These are phyloP conservation scores for Drosophila birchii DNA, from an alignment of 2,888 invertebrate species.

Conservation along the genomic window DNA sequence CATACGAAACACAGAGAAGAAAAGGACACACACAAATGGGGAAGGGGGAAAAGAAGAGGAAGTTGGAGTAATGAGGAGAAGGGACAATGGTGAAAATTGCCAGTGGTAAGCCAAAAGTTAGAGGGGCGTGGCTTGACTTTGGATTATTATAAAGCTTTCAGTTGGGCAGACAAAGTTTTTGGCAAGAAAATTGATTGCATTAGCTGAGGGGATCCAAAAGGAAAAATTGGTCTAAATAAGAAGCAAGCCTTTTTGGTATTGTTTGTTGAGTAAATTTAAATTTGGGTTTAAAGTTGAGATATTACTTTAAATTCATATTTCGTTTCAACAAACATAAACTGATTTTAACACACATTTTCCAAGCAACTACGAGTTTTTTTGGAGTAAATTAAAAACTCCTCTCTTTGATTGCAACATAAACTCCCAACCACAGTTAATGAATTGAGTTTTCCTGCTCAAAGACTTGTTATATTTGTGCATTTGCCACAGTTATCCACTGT, in stretches of 20 bases:
- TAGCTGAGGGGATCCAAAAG: slow-evolving; percentile 24
- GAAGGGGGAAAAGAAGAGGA: neutral
- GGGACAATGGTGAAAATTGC: slow-evolving; percentile 68
- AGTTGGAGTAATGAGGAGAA: neutral
- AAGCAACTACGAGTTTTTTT: neutral
- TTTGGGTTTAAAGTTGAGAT: neutral
- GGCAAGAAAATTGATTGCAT: slow-evolving; percentile 72
- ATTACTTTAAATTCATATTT: no score
- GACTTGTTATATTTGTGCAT: slow-evolving; percentile 3
- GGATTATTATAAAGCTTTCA: slow-evolving; percentile 47
- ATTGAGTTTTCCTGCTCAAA: slow-evolving; percentile 13
- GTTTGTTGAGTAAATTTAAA: neutral
- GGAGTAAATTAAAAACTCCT: neutral
- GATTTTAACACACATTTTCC: neutral
- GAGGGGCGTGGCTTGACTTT: slow-evolving; percentile 27
- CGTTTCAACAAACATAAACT: neutral
- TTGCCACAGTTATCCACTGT: slow-evolving; percentile 25
- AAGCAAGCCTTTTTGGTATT: slow-evolving; percentile 12
- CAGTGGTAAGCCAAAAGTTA: slow-evolving; percentile 53
- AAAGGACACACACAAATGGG: neutral
- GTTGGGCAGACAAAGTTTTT: slow-evolving; percentile 63
- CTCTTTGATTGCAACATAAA: neutral
- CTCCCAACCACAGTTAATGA: slow-evolving; percentile 5
- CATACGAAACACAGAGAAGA: slow-evolving; percentile 13
- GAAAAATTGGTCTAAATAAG: slow-evolving; percentile 4